Base-by-base conservation (phyloP, 2,113 vertebrate species). In the Caranx melampygus region DNA sequence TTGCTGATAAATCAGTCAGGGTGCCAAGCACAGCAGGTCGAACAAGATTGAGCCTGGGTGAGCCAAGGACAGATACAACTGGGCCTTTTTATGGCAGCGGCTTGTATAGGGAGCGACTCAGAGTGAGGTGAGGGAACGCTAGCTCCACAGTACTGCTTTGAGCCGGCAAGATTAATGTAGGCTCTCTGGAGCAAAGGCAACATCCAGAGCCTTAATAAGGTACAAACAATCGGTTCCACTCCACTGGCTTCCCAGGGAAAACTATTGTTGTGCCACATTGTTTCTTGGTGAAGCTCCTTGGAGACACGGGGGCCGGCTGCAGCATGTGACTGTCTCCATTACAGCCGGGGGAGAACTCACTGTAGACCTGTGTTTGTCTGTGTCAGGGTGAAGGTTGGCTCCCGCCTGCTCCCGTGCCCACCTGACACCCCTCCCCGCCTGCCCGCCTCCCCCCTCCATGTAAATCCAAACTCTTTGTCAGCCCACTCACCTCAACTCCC, bases 401-500 rank as follows among this genome's bases (percentile, higher is more conserved):
- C 79, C 31, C 54, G 1, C 21, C 70, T 20, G 1, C 54, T 26
- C 55, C 52, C 21, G 10, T 1, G 3, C 45, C 42, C 66, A 1
- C 52, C 73, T 57, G 2, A 42, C 45, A 13, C 12, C 45, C 45
- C 59, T 65, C 45, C 44, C 21, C 31, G 26, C 31, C 45, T 14
- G 11, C 20, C 63, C 20, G 57, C 6, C 49, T 42, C 49, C 35
- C 75, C 40, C 7, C 58, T 71, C 75, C 67, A 51, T 47, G 4
- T n/a, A 70, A 62, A 83, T 75, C 72, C 77, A 79, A 85, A 84
- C 54, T 79, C 44, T 70, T 72, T 72, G 71, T 75, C 72, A 58
- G 0, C 0, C n/a, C 49, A 90, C 96, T 96, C 95, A 99, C 98
- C 98, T 99, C 98, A 44, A 99, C 98, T 92, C 98, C 98, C 94